These are phyloP conservation scores for Cyclura pinguis DNA, from an alignment of 2,797 vertebrate genomes.

Conservation along the genomic window DNA sequence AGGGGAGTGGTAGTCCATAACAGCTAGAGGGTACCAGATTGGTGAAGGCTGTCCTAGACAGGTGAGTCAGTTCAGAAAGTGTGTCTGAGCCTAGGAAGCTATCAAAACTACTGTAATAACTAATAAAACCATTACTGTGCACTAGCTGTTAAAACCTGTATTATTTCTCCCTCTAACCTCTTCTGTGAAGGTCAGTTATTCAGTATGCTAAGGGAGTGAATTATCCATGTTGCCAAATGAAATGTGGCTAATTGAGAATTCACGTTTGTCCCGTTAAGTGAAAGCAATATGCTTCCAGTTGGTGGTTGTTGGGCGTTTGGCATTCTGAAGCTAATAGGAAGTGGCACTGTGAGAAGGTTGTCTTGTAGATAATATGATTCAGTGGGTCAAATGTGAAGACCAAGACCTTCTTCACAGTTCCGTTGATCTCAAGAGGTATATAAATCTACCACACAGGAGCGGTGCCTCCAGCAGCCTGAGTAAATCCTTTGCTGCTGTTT, in stretches of 20 bases:
- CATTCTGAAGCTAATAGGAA: background rate
- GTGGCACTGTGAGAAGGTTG: background rate
- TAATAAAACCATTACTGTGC: background rate
- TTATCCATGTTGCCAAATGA: conserved; percentile 28
- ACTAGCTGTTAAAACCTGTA: background rate
- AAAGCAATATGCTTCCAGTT: conserved; percentile 16
- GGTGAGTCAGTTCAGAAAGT: background rate
- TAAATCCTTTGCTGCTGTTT: background rate
- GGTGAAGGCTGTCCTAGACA: background rate
- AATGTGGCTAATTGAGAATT: conserved; percentile 51
- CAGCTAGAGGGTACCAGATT: background rate
- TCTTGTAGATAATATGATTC: background rate
- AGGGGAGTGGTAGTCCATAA: background rate
- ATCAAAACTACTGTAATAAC: background rate
- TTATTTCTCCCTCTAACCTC: conserved; percentile 35
- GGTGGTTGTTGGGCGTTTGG: background rate
- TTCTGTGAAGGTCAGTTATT: conserved; percentile 55
- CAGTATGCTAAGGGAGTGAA: conserved; percentile 42
- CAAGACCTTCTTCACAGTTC: background rate
- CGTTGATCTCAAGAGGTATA: conserved; percentile 32
- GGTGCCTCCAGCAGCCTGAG: conserved; percentile 5
- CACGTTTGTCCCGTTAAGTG: conserved; percentile 26
- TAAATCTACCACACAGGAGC: background rate
- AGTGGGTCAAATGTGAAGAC: conserved; percentile 31
- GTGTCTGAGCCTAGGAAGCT: background rate